These are phyloP conservation scores for Nycteola revayana DNA, from an alignment of 2,888 invertebrate species.

Conservation along the genomic window DNA sequence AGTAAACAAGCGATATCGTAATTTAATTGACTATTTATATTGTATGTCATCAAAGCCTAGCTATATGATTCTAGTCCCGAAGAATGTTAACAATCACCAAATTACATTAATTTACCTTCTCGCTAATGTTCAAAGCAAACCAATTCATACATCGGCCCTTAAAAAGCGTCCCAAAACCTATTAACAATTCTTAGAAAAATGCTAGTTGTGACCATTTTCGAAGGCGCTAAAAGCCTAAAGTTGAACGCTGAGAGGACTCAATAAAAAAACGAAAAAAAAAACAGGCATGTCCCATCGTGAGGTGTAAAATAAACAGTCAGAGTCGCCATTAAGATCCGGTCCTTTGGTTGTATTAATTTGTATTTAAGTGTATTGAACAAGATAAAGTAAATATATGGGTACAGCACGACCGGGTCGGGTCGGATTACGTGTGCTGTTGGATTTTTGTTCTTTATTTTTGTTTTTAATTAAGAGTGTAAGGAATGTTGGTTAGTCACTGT, in stretches of 20 bases:
- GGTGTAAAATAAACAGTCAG: slow-evolving; percentile 80
- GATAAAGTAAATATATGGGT: slow-evolving; percentile 79
- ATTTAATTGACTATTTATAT: too few species aligned
- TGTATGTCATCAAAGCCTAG: too few species aligned
- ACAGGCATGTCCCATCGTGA: slow-evolving; percentile 65
- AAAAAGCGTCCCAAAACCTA: slow-evolving; percentile 32
- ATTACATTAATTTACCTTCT: slow-evolving; percentile 1
- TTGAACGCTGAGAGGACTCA: slow-evolving; percentile 38
- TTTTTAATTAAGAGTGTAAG: slow-evolving; percentile 29
- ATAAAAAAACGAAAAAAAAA: slow-evolving; percentile 64
- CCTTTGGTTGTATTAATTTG: slow-evolving; percentile 80
- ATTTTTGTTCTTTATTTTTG: slow-evolving; percentile 15
- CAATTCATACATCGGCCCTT: slow-evolving; percentile 4
- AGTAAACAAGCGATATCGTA: too few species aligned
- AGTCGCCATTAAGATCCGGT: slow-evolving; percentile 73
- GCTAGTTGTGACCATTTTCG: slow-evolving; percentile 42
- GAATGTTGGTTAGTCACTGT: slow-evolving; percentile 17
- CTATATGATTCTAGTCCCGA: too few species aligned
- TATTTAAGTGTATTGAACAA: slow-evolving; percentile 82
- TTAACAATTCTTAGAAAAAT: slow-evolving; percentile 43
- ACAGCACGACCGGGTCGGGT: slow-evolving; percentile 50
- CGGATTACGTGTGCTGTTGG: slow-evolving; percentile 48
- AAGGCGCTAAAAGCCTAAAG: slow-evolving; percentile 66
- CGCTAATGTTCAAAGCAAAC: slow-evolving; percentile 7
- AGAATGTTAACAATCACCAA: too few species aligned